These are phyloP conservation scores for Cephus rjabovi DNA, from an alignment of 2,888 invertebrate genomes.

Conservation along the genomic window DNA sequence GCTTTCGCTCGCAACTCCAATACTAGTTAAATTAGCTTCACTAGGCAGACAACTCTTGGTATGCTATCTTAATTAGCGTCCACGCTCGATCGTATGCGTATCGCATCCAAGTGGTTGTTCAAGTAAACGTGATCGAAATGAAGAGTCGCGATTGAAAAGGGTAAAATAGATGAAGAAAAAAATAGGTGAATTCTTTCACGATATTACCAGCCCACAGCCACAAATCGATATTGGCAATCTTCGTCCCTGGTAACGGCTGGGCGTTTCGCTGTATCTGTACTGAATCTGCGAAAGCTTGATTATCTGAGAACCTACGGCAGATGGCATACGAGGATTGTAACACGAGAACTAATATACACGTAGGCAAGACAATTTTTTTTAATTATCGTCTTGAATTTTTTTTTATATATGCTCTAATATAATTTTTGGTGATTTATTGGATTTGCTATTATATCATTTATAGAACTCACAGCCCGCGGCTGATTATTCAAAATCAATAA, in stretches of 20 bases:
- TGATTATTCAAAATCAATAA: not conserved
- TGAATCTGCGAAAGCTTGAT: not conserved
- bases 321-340: not conserved
- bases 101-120: not conserved
- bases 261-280: not conserved
- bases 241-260: constrained; percentile 3
- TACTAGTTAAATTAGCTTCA: not conserved
- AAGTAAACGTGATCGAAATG: not conserved
- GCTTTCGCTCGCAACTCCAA: not conserved
- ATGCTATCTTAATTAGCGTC: not conserved
- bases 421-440: not conserved
- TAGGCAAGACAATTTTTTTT: not conserved
- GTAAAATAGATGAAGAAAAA: not conserved
- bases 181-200: not conserved
- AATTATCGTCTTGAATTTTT: not conserved
- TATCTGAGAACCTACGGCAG: not conserved
- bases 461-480: not conserved
- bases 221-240: constrained; percentile 12
- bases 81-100: not conserved
- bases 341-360: not conserved
- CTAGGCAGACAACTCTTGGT: not conserved
- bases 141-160: not conserved
- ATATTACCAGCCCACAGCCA: not conserved
- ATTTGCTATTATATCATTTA: not conserved
- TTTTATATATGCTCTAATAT: not conserved